Conservation (phyloP, 2,113 vertebrate genomes). For the Labeo catla region DNA sequence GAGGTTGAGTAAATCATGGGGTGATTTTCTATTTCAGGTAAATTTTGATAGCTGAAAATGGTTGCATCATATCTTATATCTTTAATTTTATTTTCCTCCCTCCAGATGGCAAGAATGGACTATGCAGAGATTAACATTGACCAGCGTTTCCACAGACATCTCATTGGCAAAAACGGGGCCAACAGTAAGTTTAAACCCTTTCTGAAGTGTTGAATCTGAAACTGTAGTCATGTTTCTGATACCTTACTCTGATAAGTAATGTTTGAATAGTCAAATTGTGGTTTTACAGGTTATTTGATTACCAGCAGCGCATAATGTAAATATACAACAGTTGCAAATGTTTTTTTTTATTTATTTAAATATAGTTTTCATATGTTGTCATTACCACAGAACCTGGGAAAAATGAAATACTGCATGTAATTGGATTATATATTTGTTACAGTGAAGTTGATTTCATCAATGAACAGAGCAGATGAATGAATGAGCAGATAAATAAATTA, state of each 20-base stretch:
- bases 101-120: constrained; percentile 81
- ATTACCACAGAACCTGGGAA: neutral
- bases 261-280: constrained; percentile 19
- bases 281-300: neutral
- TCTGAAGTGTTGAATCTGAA: neutral
- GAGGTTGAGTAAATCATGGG: no score
- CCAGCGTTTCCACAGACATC: constrained; percentile 81
- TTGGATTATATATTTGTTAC: neutral
- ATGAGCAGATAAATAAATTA: neutral
- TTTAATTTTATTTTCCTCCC: neutral
- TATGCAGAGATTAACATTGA: constrained; percentile 81
- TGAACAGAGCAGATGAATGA: neutral
- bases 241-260: neutral
- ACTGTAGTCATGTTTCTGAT: neutral
- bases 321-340: neutral
- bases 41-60: neutral
- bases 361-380: neutral
- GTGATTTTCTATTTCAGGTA: no score
- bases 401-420: neutral
- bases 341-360: neutral
- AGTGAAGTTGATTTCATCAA: neutral
- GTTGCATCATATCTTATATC: neutral
- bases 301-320: neutral
- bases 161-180: constrained; percentile 80
- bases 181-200: constrained; percentile 74